A percentile compares a stretch with the other conserved stretches of the same genome.
Conservation (phyloP, 2,113 vertebrate genomes). For the Bostrychus sinensis region DNA sequence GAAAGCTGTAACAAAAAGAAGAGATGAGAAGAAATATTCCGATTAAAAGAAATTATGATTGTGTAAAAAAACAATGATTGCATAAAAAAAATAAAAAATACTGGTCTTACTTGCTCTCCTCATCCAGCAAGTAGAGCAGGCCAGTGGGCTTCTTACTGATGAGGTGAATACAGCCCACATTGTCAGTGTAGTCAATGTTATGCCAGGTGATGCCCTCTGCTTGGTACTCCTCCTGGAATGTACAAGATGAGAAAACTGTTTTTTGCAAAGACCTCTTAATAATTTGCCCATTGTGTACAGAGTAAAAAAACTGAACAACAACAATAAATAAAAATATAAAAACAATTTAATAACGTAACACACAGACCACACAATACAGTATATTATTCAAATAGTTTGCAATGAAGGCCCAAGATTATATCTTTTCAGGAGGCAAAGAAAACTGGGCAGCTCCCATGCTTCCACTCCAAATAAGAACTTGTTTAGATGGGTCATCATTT, state of each 20-base stretch:
- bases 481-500: slow-evolving; percentile 31
- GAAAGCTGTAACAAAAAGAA: slow-evolving; percentile 82
- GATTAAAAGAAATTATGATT: background rate
- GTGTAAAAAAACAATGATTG: accelerated
- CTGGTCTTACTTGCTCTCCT: slow-evolving; percentile 95
- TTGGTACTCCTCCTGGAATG: slow-evolving; percentile 92
- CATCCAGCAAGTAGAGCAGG: slow-evolving; percentile 94
- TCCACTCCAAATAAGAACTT: slow-evolving; percentile 21
- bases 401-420: no score
- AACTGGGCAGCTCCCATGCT: background rate
- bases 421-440: background rate
- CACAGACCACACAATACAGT: no score
- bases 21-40: background rate
- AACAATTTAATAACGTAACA: background rate
- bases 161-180: slow-evolving; percentile 95
- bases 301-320: background rate
- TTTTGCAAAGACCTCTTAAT: background rate
- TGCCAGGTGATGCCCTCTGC: slow-evolving; percentile 96
- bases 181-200: slow-evolving; percentile 98
- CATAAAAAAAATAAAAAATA: background rate
- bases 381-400: no score
- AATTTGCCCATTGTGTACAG: background rate
- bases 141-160: slow-evolving; percentile 98
- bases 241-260: background rate
- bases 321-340: background rate